phyloP scores from a whole-genome alignment of 2,888 invertebrate genomes.

The Melanostoma mellinum region DNA sequence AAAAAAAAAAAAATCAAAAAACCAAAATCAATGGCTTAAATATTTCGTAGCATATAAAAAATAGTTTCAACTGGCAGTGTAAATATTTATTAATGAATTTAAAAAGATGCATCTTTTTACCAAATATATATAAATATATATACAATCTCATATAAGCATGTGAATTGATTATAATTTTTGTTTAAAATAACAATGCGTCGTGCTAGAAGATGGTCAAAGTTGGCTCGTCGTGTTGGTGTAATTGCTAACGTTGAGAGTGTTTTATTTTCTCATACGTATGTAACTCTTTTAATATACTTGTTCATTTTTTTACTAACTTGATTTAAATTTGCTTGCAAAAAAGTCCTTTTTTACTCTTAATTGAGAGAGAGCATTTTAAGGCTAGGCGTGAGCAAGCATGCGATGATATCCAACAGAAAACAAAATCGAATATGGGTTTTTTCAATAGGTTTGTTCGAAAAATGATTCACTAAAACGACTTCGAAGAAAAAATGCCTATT shows the following conservation, averaged over 20 bases:
- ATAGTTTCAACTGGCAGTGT: constrained; percentile 63
- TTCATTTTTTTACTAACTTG: too few relatives aligned
- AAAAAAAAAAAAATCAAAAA: constrained; percentile 31
- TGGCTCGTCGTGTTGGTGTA: constrained; percentile 2
- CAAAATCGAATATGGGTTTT: too few relatives aligned
- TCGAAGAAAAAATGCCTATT: too few relatives aligned
- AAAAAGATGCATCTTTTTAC: constrained; percentile 51
- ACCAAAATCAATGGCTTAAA: constrained; percentile 49
- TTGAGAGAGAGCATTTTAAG: constrained; percentile 40
- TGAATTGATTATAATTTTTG: constrained; percentile 56
- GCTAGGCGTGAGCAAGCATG: constrained; percentile 1
- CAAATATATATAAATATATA: constrained; percentile 19
- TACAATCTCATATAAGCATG: constrained; percentile 55
- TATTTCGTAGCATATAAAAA: constrained; percentile 64
- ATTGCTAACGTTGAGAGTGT: constrained; percentile 1
- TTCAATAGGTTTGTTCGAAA: too few relatives aligned
- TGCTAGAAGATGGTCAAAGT: constrained; percentile 14
- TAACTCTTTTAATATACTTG: too few relatives aligned
- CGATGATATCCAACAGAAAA: too few relatives aligned
- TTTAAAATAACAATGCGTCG: constrained; percentile 14
- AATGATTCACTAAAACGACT: too few relatives aligned
- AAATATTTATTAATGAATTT: constrained; percentile 57
- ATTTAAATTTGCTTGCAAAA: too few relatives aligned
- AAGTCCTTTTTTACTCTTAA: neutral
- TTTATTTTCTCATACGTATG: neutral